Conservation (phyloP, 2,113 vertebrate genomes). For the Cathartes aura region DNA sequence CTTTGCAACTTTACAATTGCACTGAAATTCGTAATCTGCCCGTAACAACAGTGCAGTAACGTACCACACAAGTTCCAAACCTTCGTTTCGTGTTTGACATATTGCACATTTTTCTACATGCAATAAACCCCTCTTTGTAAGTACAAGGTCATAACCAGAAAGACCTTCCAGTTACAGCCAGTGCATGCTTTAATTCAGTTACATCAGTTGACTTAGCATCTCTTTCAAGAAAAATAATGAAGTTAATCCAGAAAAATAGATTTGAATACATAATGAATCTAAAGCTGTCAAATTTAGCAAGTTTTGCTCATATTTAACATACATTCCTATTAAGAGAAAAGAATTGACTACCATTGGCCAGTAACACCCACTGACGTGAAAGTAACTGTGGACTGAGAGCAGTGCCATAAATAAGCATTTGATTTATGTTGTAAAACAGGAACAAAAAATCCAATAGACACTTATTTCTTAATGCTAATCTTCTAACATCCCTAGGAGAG, state of each 20-base stretch:
- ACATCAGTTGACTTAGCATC: background rate
- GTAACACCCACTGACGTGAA: background rate
- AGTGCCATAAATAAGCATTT: background rate
- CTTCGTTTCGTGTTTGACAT: background rate
- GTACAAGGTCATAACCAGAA: background rate
- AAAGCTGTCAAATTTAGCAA: background rate
- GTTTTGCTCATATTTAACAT: background rate
- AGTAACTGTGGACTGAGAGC: background rate
- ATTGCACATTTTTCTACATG: fast-evolving
- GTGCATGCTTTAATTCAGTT: background rate
- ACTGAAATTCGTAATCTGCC: background rate
- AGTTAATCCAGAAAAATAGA: background rate
- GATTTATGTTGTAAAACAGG: background rate
- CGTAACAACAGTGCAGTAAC: background rate
- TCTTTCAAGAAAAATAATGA: background rate
- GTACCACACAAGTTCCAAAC: background rate
- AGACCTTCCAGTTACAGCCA: background rate
- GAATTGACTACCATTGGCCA: background rate
- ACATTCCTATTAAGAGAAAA: background rate
- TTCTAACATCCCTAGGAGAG: background rate
- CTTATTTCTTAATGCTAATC: background rate
- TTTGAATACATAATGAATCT: background rate
- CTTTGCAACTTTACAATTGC: background rate
- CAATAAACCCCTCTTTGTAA: background rate
- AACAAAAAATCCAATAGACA: background rate